Evolutionary conservation across 1,140 invertebrate species (phyloP).

Genomic region (Zelostemma sp.): DNA sequence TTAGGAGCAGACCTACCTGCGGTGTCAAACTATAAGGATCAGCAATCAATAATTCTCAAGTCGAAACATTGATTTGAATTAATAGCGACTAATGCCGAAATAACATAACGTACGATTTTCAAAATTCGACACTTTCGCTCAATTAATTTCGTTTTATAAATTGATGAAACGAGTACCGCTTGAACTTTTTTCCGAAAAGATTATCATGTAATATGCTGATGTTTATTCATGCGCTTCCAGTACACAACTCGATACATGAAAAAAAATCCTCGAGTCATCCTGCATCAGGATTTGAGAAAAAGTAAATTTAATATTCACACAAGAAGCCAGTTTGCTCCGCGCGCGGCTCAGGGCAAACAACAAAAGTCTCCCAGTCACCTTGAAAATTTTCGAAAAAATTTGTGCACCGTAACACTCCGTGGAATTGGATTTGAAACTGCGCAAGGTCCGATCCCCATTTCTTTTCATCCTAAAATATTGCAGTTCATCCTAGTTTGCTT

Average conservation of each 20-base stretch:
- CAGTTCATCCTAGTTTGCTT: slow-evolving; percentile 67
- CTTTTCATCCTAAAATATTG: slow-evolving; percentile 61
- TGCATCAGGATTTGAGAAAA: not conserved
- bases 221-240: not conserved
- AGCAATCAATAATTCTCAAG: slow-evolving; percentile 38
- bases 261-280: not conserved
- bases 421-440: slow-evolving; percentile 61
- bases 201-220: not conserved
- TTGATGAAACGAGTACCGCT: too few relatives aligned
- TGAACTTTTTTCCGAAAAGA: too few relatives aligned
- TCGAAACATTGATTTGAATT: slow-evolving; percentile 8
- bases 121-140: too few relatives aligned
- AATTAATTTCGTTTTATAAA: too few relatives aligned
- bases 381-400: slow-evolving; percentile 53
- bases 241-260: not conserved
- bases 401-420: slow-evolving; percentile 65
- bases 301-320: not conserved
- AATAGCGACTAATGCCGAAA: not conserved
- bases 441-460: slow-evolving; percentile 60
- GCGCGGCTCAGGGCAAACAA: slow-evolving; percentile 39
- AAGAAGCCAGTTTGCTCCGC: slow-evolving; percentile 12
- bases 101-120: not conserved
- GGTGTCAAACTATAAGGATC: slow-evolving; percentile 31
- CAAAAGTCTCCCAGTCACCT: slow-evolving; percentile 31
- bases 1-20: slow-evolving; percentile 19